Base-by-base conservation (phyloP, 1,140 invertebrate species). In the Neotoxoptera formosana region DNA sequence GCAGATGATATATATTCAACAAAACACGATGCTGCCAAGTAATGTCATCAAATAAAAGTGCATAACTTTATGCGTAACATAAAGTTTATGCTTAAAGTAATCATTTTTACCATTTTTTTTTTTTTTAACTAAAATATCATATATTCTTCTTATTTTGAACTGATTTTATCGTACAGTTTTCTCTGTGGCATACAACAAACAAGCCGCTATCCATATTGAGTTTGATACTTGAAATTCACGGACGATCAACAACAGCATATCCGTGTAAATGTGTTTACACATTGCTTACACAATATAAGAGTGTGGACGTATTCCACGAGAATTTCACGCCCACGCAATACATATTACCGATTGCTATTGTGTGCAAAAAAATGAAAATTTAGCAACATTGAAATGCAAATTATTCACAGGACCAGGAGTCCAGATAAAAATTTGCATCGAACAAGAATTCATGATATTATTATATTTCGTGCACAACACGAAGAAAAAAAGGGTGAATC, bases 401-500 rank as follows among this genome's bases (percentile, higher is more conserved):
- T 89, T 89, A 89, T 89, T 89, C 11, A 7, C 34, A 30, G 23
- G 11, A 41, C 11, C 34, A 3, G 47, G 30, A 76, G n/a, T 76
- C 60, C 9, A 14, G 21, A 89, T 89, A 25, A 2, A 2, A 56
- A 56, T 89, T 56, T 41, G 3, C 51, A 36, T 56, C 25, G 11
- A 41, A 48, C 86, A 34, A 48, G 51, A 89, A 41, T 56, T 89
- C 9, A 36, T 56, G n/a, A n/a, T n/a, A n/a, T n/a, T n/a, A n/a
- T n/a, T n/a, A 56, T 56, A 89, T 36, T 56, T 36, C 41, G 56
- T 89, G 20, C 34, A 36, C 34, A 36, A 30, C 88, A 89, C 34
- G 25, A 89, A 88, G n/a, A 34, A 88, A 88, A 88, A 88, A 51
- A 56, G 34, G n/a, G 51, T 56, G 21, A 56, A 89, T 36, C 11